A percentile compares a stretch with the other conserved stretches of the same genome.
These are phyloP conservation scores for Eurosta solidaginis DNA, from an alignment of 1,140 invertebrate genomes.

Conservation along the genomic window DNA sequence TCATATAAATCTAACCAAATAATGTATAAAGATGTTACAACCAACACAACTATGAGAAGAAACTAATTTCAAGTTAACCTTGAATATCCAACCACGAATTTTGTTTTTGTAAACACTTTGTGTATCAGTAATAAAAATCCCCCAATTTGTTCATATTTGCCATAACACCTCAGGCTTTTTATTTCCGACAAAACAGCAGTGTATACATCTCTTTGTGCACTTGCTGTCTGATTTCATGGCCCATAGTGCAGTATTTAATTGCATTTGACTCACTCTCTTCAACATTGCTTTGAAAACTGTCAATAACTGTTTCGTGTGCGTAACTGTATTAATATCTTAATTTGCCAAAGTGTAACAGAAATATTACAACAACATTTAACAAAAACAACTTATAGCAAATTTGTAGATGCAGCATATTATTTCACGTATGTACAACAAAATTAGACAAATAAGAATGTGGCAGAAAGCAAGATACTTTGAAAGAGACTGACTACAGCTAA, in stretches of 20 bases:
- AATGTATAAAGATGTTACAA: too few relatives aligned
- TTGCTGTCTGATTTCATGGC: not conserved
- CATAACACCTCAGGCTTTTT: too few relatives aligned
- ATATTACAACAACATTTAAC: not conserved
- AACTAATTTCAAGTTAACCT: too few relatives aligned
- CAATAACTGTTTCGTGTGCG: not conserved
- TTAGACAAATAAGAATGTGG: not conserved
- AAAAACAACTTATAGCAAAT: not conserved
- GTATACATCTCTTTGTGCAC: too few relatives aligned
- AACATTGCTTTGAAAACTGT: not conserved
- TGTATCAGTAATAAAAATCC: too few relatives aligned
- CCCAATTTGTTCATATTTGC: too few relatives aligned
- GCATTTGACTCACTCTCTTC: not conserved
- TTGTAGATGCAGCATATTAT: not conserved
- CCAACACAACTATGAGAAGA: too few relatives aligned
- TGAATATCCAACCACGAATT: too few relatives aligned
- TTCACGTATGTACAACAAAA: not conserved
- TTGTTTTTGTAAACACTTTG: too few relatives aligned
- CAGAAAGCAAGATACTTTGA: not conserved
- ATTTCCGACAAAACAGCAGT: too few relatives aligned
- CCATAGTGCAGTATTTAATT: not conserved
- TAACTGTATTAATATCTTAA: constrained; percentile 7
- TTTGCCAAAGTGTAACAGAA: not conserved
- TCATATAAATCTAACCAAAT: too few relatives aligned
- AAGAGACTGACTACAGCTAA: not conserved